Base-by-base conservation (phyloP, 2,888 invertebrate species). In the Andrena chrysosceles region DNA sequence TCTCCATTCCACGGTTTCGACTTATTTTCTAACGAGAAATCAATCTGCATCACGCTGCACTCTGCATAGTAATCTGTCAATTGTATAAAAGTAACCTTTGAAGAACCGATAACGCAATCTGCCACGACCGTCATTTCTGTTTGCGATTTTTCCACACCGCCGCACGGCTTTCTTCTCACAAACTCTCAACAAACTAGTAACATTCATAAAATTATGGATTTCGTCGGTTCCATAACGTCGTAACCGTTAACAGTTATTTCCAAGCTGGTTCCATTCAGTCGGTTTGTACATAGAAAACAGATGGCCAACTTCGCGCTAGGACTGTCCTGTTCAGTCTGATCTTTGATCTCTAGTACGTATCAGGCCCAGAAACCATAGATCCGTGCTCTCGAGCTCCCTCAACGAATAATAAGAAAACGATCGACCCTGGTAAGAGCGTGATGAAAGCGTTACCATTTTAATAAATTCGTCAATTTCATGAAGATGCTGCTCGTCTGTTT, bases 111-210 rank as follows among this genome's bases (percentile, higher is more conserved):
- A 26, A 13, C 10, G 13, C 29, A 26, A 13, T 42, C 42, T 1
- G 13, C 42, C 35, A 42, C 42, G 42, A 35, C 35, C 10, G 35
- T 4, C 42, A 16, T 3, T 42, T 13, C 42, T 54, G n/a, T 8
- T 20, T 0, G 2, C 54, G 7, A 35, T 13, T 35, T 10, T 5
- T 13, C 29, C 33, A 63, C 23, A 23, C 3, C 33, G 16, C 2
- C 16, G 60, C 16, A 2, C 16, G 56, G 20, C 20, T 56, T 7
- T 6, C 49, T 7, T 54, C 20, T 54, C n/a, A 3, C 31, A 33
- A 60, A 60, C 60, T 33, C n/a, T 60, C n/a, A n/a, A 31, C 60
- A 8, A 31, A 54, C 54, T n/a, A 54, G 54, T 7, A 54, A 54
- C 54, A 20, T 23, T 54, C 54, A 20, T 54, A 54, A 42, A 16